Base-by-base conservation (phyloP, 2,113 vertebrate genomes). In the Phrynosoma platyrhinos region DNA sequence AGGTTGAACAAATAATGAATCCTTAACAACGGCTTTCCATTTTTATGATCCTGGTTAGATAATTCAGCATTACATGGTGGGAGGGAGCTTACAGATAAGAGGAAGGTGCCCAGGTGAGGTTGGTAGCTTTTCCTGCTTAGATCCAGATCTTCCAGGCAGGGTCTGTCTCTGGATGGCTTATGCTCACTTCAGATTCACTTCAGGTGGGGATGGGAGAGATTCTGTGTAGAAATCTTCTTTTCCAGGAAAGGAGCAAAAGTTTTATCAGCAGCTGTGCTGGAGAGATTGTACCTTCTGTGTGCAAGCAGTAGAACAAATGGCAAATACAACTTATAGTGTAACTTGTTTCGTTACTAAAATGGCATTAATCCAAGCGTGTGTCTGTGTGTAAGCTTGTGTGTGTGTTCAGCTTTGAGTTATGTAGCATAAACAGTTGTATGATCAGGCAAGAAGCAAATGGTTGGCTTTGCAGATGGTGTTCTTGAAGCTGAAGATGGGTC, bases 371-470 rank as follows among this genome's bases (percentile, higher is more conserved):
- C 64, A 82, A 82, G 40, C 7, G 47, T 82, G 64, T 64, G n/a
- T 62, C n/a, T 36, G 9, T 62, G 9, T 81, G 47, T 47, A 6
- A 47, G 47, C 47, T 47, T 25, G n/a, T 6, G 79, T 12, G 20
- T 21, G 55, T 18, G n/a, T 14, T 16, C 74, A 53, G 3, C 1
- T 0, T 7, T 58, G 62, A 81, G 68, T 30, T 2, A 14, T 27
- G 25, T 23, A 40, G n/a, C 18, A 0, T 1, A 0, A 72, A 16
- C 16, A 47, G 88, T 79, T 62, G 0, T 1, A 1, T 1, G 3
- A 76, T 76, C 55, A 64, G 55, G 55, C 32, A 76, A 76, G 25
- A 6, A 32, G 47, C 0, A 1, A 0, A 52, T 2, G 9, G 83
- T 2, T 7, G 80, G 32, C 86, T 79, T 40, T 23, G 77, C 81